Evolutionary conservation across 2,888 invertebrate species (phyloP), one percentile per base, ranked within the genome.

Genomic region (Leucophora obtusa): DNA sequence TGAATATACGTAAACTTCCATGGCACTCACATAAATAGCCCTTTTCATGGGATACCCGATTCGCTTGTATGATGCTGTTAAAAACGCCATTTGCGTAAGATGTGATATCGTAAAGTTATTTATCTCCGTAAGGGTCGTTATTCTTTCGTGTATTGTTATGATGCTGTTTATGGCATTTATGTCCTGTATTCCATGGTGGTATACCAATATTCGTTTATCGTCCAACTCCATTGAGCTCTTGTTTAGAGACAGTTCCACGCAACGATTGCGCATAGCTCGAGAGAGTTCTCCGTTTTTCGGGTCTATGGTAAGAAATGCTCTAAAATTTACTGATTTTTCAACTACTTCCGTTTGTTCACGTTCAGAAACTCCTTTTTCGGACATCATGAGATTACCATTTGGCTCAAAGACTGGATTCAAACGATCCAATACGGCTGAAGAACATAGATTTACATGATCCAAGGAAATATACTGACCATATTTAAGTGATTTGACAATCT

Each of bases 251-350:
- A 99, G 94, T 92, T 99, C 99, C 0, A 99, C 94, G 3, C 99
- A 98, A 86, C 99, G 93, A 90, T 99, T 99, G 79, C 99, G 93
- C 99, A 99, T 99, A 0, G 99, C 99, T 84, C 97, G 93, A 0
- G 99, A 99, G 83, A 99, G 95, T 90, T 98, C 98, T 0, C 99
- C 99, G 90, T 96, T 94, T 86, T 94, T 95, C 0, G 98, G 97
- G 91, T 99, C 97, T 94, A 98, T 96, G 0, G 98, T 95, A 79
- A 99, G 93, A 87, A 99, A 97, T 50, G 99, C 93, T 83, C 98
- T 93, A 89, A 99, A 99, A 87, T 98, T 93, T 10, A 93, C 92
- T 89, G 99, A 97, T 1, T 98, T 98, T 85, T 90, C 93, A 18
- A 98, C 94, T 68, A 93, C 92, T 69, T 94, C 92, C 65, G 96